Base-by-base conservation (phyloP, 2,888 invertebrate species). In the Resseliella maxima region DNA sequence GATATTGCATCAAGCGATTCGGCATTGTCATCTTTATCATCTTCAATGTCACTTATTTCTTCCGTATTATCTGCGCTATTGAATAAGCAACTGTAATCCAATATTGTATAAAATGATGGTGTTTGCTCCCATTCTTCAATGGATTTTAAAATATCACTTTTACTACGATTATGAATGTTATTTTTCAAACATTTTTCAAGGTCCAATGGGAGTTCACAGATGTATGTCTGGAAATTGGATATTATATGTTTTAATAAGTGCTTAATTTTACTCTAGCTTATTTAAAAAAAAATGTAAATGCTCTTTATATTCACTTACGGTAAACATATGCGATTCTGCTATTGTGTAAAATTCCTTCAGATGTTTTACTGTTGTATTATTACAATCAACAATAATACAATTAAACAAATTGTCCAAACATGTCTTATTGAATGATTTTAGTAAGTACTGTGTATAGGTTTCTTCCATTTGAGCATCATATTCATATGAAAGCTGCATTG, bases 321-420 rank as follows among this genome's bases (percentile, higher is more conserved):
- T 89, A 88, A 90, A 91, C 59, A 90, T 89, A 0, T 89, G 88
- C 86, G 89, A 89, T 90, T 96, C 96, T 0, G 97, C 96, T 90
- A 94, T 95, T 89, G 95, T 96, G 94, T 96, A 96, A 92, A 98
- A 95, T 89, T 98, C 97, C 87, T 96, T 96, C 90, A 97, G 97
- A 89, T 95, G 93, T 88, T 94, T 93, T 27, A 96, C 92, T 89
- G 95, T 95, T 87, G 96, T 95, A 90, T 98, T 98, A 59, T 97
- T 94, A 89, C 97, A 96, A 91, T 99, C 99, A 81, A 97, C 94
- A 90, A 99, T 96, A 88, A 99, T 95, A 90, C 99, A 98, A 87
- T 95, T 94, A 91, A 98, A 98, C 90, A 96, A 96, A 87, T 97
- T 96, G 91, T 98, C 97, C 12, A 95, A 95, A 2, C 98, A 92